Base-by-base conservation (phyloP, 1,140 invertebrate species). In the Caenorhabditis briggsae region DNA sequence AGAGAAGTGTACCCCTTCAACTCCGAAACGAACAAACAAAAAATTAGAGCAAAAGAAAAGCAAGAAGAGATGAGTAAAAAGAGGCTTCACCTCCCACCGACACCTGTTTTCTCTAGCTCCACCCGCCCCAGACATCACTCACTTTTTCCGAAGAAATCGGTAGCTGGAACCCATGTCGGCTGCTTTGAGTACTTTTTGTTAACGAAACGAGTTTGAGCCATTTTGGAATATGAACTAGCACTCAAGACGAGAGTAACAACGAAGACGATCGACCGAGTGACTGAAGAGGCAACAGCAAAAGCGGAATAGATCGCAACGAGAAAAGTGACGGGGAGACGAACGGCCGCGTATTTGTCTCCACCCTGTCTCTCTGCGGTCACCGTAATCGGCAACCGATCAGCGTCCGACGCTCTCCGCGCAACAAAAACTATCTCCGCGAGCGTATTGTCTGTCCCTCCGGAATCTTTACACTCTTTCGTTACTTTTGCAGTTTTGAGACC, bases 261-360 rank as follows among this genome's bases (percentile, higher is more conserved):
- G 18, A 50, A 41, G 46, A 23, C 41, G 20, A 18, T 12, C n/a
- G 41, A 78, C 25, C 53, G 70, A 78, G 7, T 78, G 46, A 78
- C 46, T 20, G 70, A 53, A n/a, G 14, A 78, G 70, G 46, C 46
- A 53, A 53, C 70, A 78, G 46, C 70, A 78, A 78, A 78, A 78
- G 70, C 70, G 70, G 46, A 78, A 78, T 78, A 78, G 12, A 78
- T 78, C 70, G 43, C 70, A 23, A 78, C 70, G 70, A 78, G 70
- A 50, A 70, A 70, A 78, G 46, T 78, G 70, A 78, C 70, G 46
- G 70, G 70, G 46, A 78, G 20, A 25, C 70, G 70, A 78, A 78
- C 70, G 70, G 70, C 70, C 70, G 70, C 70, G 70, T 78, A 78
- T 78, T 78, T 78, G 70, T 78, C 70, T 78, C 70, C 70, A 78